Evolutionary conservation across 2,797 vertebrate genomes (phyloP).

Genomic region (Aplochiton taeniatus): DNA sequence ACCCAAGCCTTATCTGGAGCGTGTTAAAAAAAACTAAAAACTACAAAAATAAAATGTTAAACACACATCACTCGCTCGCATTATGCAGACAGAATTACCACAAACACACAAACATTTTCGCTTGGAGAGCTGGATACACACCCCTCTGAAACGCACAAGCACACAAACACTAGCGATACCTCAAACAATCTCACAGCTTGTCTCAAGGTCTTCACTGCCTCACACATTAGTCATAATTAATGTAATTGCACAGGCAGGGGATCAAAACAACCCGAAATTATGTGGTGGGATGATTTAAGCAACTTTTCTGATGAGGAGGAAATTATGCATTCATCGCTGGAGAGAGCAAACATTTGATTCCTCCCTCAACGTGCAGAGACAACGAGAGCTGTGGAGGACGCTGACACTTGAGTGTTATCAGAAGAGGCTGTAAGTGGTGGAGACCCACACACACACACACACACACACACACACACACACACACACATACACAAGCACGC

Average conservation of each 20-base stretch:
- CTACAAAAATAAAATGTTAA: too few species aligned
- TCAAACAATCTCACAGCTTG: conserved; percentile 1
- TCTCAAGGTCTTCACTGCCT: neutral
- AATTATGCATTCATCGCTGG: conserved; percentile 30
- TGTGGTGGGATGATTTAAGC: conserved; percentile 5
- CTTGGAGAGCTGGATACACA: too few species aligned
- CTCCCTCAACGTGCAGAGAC: conserved; percentile 38
- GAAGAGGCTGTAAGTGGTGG: neutral
- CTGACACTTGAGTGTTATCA: conserved; percentile 29
- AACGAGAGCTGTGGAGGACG: conserved; percentile 32
- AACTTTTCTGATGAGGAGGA: conserved; percentile 21
- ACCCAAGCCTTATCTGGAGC: too few species aligned
- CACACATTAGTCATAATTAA: conserved; percentile 11
- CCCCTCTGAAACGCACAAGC: conserved; percentile 18
- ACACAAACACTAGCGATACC: neutral
- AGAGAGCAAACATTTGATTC: conserved; percentile 41
- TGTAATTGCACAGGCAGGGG: conserved; percentile 9
- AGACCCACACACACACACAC: neutral
- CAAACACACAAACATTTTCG: too few species aligned
- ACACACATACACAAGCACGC: too few species aligned
- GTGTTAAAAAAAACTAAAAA: too few species aligned
- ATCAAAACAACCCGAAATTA: conserved; percentile 9
- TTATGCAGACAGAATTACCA: too few species aligned
- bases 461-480: too few species aligned
- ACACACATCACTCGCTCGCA: too few species aligned